Conservation (phyloP, 2,113 vertebrate species). For the Seriola dumerili region DNA sequence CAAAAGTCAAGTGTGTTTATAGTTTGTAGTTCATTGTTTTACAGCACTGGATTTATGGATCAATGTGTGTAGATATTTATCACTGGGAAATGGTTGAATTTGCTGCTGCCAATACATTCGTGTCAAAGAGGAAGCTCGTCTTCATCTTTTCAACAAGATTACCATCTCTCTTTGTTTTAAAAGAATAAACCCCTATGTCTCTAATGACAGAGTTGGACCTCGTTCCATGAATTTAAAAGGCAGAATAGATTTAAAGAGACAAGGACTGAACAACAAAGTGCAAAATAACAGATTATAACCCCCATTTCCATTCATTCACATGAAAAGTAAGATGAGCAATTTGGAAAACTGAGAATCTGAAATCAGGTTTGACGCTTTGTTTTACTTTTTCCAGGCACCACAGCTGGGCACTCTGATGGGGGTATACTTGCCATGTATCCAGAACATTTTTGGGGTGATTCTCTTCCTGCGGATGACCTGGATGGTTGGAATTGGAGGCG, state of each 20-base stretch:
- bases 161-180: background rate
- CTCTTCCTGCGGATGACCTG: conserved; percentile 98
- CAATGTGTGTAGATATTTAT: no score
- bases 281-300: background rate
- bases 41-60: no score
- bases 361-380: background rate
- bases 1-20: no score
- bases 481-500: conserved; percentile 95
- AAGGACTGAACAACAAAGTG: conserved; percentile 2
- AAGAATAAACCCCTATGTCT: background rate
- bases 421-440: conserved; percentile 96
- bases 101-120: no score
- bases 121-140: no score
- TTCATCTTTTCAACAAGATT: no score
- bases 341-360: no score
- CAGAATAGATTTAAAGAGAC: background rate
- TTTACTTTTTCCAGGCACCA: conserved; percentile 86
- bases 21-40: no score
- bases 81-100: no score
- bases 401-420: conserved; percentile 98
- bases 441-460: conserved; percentile 99
- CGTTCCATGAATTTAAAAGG: background rate
- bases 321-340: background rate
- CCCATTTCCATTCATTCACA: background rate
- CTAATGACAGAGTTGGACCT: background rate